Percentiles rank a stretch among this genome's conserved stretches.
These are phyloP conservation scores for Orientallactaga sibirica DNA, from an alignment of 2,797 vertebrate genomes.

Conservation along the genomic window DNA sequence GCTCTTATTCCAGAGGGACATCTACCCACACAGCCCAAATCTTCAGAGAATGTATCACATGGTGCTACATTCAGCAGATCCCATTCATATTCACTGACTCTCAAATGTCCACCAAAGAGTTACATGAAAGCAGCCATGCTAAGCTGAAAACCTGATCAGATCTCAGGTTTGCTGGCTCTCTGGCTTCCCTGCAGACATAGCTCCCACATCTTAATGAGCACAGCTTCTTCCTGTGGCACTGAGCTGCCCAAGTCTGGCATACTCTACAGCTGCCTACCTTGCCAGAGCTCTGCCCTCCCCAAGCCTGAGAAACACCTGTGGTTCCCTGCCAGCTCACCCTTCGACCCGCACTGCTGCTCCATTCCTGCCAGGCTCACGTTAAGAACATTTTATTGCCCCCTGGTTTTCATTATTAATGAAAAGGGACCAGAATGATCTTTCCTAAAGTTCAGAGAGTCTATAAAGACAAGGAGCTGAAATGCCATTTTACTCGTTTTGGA, in stretches of 20 bases:
- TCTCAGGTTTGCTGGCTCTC: background rate
- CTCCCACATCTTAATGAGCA: rapidly evolving
- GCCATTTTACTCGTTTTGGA: constrained; percentile 91
- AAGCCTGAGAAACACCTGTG: constrained; percentile 82
- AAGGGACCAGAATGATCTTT: constrained; percentile 93
- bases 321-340: constrained; percentile 79
- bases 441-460: constrained; percentile 93
- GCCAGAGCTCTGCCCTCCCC: constrained; percentile 50
- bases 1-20: background rate
- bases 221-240: rapidly evolving
- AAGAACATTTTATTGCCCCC: constrained; percentile 91
- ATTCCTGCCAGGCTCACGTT: constrained; percentile 78
- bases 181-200: background rate
- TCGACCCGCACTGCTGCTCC: constrained; percentile 80
- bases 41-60: background rate
- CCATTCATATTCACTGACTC: no score
- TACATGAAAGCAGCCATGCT: background rate
- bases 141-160: background rate
- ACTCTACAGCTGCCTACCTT: background rate
- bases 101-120: background rate
- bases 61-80: background rate
- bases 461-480: constrained; percentile 92
- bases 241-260: background rate
- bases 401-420: constrained; percentile 94
- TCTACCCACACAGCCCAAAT: background rate